Evolutionary conservation across 2,797 vertebrate genomes (phyloP).

Genomic region (Erpetoichthys calabaricus): DNA sequence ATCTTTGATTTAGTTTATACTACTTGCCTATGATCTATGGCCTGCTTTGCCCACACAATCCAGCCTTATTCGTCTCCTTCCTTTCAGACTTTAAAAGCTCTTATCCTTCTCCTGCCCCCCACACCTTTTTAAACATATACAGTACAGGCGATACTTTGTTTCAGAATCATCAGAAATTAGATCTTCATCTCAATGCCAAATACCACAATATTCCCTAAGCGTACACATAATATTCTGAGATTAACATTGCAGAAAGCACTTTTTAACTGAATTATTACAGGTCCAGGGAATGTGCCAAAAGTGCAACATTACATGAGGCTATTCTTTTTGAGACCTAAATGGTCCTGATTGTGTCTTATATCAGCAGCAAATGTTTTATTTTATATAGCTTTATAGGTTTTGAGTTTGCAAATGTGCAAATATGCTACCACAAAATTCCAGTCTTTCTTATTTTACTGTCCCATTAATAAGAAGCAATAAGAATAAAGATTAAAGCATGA

Average conservation of each 20-base stretch:
- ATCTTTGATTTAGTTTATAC: conserved; percentile 6
- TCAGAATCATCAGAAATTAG: conserved; percentile 5
- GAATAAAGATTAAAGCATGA: no score
- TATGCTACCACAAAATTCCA: no score
- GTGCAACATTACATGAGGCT: neutral
- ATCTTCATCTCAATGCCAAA: conserved; percentile 7
- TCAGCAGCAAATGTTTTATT: no score
- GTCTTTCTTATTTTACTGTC: no score
- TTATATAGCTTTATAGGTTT: no score
- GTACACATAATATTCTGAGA: neutral
- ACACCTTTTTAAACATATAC: conserved; percentile 2
- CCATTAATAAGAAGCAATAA: no score
- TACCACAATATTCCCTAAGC: conserved; percentile 2
- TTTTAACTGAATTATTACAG: neutral
- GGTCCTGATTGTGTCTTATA: no score
- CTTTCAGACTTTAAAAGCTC: no score
- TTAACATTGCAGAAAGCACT: neutral
- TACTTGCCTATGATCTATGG: conserved; percentile 1
- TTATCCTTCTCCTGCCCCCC: conserved; percentile 4
- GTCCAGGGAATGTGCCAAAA: neutral
- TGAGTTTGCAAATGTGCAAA: no score
- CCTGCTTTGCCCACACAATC: conserved; percentile 1
- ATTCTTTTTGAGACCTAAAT: neutral
- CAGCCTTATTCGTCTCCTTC: neutral
- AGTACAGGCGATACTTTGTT: conserved; percentile 2